Percentiles rank a stretch among this genome's conserved stretches.
These are phyloP conservation scores for Zhengitettix transpicula DNA, from an alignment of 2,888 invertebrate genomes.

Conservation along the genomic window DNA sequence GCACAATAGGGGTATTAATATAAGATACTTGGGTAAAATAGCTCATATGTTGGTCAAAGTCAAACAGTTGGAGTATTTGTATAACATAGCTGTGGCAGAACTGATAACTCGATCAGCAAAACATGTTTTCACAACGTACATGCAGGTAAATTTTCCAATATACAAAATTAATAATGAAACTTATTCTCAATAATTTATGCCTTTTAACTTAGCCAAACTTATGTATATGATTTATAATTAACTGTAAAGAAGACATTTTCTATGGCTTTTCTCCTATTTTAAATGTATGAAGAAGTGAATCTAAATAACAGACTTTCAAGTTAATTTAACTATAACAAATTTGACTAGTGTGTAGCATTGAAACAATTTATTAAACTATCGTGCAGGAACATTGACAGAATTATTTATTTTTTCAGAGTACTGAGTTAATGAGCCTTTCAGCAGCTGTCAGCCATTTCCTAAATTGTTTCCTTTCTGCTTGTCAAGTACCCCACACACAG, in stretches of 20 bases:
- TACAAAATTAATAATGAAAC: too few species aligned
- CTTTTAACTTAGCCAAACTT: neutral
- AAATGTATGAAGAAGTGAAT: too few species aligned
- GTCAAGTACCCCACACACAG: conserved; percentile 48
- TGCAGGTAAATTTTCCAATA: conserved; percentile 43
- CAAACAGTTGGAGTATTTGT: conserved; percentile 66
- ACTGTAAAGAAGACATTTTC: too few species aligned
- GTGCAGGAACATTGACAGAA: too few species aligned
- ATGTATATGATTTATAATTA: too few species aligned
- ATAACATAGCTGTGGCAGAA: conserved; percentile 83
- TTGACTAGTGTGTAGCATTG: too few species aligned
- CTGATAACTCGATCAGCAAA: conserved; percentile 79
- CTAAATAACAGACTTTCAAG: too few species aligned
- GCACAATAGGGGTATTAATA: conserved; percentile 91
- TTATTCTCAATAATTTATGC: neutral
- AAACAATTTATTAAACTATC: too few species aligned
- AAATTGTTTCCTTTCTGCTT: conserved; percentile 81
- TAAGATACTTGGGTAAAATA: conserved; percentile 89
- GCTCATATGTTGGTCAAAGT: conserved; percentile 61
- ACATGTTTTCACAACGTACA: conserved; percentile 79
- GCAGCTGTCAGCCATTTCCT: conserved; percentile 89
- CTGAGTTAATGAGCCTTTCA: conserved; percentile 80
- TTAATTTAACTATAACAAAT: too few species aligned
- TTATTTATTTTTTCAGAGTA: conserved; percentile 34
- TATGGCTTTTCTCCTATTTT: too few species aligned